Percentiles rank a stretch among this genome's conserved stretches.
These are phyloP conservation scores for Butastur rufipennis DNA, from an alignment of 2,113 vertebrate genomes.

Conservation along the genomic window DNA sequence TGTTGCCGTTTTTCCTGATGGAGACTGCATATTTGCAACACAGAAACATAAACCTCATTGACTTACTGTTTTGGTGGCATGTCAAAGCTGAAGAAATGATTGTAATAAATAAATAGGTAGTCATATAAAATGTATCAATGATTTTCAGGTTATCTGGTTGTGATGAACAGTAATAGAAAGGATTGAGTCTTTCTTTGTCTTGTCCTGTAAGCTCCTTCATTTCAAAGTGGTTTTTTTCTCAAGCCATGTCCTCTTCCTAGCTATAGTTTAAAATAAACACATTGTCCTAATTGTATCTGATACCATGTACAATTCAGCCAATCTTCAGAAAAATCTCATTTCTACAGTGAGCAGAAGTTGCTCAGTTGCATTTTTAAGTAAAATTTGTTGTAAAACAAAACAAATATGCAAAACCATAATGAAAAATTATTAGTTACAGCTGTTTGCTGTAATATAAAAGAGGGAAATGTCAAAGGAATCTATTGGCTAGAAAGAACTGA, in stretches of 20 bases:
- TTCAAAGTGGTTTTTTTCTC: neutral
- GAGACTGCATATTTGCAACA: neutral
- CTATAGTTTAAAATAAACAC: neutral
- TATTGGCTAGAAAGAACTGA: neutral
- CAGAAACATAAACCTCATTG: neutral
- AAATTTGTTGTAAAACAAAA: neutral
- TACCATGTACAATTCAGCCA: neutral
- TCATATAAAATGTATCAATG: neutral
- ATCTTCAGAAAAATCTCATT: neutral
- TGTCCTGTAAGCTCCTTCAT: neutral
- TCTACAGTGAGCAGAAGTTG: neutral
- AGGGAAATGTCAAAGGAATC: neutral
- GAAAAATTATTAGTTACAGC: constrained; percentile 17
- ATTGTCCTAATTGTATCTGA: neutral
- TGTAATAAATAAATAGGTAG: neutral
- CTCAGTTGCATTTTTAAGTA: neutral
- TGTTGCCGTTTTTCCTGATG: neutral
- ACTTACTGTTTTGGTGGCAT: neutral
- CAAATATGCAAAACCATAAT: neutral
- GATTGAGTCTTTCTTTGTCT: neutral
- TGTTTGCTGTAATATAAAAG: constrained; percentile 5
- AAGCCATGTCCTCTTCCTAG: neutral
- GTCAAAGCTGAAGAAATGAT: neutral
- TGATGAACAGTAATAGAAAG: neutral
- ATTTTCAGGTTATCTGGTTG: neutral